Percentiles rank a stretch among this genome's conserved stretches.
These are phyloP conservation scores for Battus philenor DNA, from an alignment of 1,140 invertebrate species.

Conservation along the genomic window DNA sequence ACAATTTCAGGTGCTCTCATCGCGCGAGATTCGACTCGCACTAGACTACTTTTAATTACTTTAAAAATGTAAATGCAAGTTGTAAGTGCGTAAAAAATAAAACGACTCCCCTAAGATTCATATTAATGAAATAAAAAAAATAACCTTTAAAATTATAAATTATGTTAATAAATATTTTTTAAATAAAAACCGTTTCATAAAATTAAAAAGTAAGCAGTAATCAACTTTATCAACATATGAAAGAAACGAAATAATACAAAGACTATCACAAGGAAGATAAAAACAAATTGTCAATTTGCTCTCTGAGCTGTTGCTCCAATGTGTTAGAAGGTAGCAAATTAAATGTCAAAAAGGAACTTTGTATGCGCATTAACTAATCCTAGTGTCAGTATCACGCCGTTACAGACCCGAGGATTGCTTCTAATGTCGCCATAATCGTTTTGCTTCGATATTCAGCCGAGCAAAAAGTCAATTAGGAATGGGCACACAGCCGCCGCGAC, in stretches of 20 bases:
- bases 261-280: too few relatives aligned
- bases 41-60: conserved; percentile 17
- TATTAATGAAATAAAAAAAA: too few relatives aligned
- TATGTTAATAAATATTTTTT: too few relatives aligned
- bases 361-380: conserved; percentile 15
- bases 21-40: conserved; percentile 14
- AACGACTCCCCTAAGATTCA: too few relatives aligned
- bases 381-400: conserved; percentile 19
- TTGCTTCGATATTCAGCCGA: conserved; percentile 17
- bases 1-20: conserved; percentile 11
- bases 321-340: conserved; percentile 9
- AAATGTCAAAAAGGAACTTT: conserved; percentile 7
- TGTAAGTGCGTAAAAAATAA: too few relatives aligned
- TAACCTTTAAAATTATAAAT: too few relatives aligned
- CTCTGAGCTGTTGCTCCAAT: background rate
- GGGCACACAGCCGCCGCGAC: conserved; percentile 33
- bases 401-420: conserved; percentile 17
- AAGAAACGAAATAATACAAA: too few relatives aligned
- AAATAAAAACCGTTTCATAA: too few relatives aligned
- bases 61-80: conserved; percentile 14
- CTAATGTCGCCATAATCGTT: conserved; percentile 20
- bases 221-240: too few relatives aligned
- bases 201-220: too few relatives aligned
- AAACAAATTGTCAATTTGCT: too few relatives aligned
- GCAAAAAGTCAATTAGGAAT: conserved; percentile 63